A percentile compares a stretch with the other conserved stretches of the same genome.
Conservation (phyloP, 2,888 invertebrate species). For the Fragum whitleyi region DNA sequence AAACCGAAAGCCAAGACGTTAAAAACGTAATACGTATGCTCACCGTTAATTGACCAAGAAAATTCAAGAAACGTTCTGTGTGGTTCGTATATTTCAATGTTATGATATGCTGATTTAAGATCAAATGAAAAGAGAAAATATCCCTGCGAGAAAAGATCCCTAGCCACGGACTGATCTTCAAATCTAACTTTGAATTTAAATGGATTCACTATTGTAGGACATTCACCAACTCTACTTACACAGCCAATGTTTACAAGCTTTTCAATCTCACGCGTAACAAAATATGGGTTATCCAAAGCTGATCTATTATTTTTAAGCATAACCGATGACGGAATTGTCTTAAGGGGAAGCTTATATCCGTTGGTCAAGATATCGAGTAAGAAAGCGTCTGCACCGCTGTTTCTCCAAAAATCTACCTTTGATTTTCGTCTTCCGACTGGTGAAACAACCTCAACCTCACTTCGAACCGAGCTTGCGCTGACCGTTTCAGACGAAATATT, state of each 20-base stretch:
- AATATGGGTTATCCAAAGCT: conserved; percentile 22
- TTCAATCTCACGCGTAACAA: conserved; percentile 40
- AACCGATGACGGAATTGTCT: conserved; percentile 10
- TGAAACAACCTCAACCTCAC: background rate
- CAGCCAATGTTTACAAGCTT: conserved; percentile 36
- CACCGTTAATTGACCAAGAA: conserved; percentile 2
- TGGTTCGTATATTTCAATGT: conserved; percentile 20
- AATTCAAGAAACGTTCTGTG: conserved; percentile 36
- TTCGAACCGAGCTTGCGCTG: background rate
- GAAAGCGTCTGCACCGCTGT: conserved; percentile 7
- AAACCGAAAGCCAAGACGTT: conserved; percentile 62
- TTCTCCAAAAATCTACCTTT: conserved; percentile 31
- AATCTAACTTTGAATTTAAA: conserved; percentile 47
- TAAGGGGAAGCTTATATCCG: conserved; percentile 41
- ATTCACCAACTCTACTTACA: conserved; percentile 15
- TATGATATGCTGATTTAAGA: conserved; percentile 36
- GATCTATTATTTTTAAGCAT: conserved; percentile 41
- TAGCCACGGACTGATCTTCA: conserved; percentile 44
- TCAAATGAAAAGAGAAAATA: conserved; percentile 48
- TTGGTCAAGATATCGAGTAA: conserved; percentile 32
- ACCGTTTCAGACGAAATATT: background rate
- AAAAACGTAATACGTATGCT: conserved; percentile 45
- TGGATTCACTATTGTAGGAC: conserved; percentile 33
- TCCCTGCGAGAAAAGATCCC: conserved; percentile 25
- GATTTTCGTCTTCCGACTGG: no score